phyloP scores from a whole-genome alignment of 2,113 vertebrate species.

The Marmota flaviventris region DNA sequence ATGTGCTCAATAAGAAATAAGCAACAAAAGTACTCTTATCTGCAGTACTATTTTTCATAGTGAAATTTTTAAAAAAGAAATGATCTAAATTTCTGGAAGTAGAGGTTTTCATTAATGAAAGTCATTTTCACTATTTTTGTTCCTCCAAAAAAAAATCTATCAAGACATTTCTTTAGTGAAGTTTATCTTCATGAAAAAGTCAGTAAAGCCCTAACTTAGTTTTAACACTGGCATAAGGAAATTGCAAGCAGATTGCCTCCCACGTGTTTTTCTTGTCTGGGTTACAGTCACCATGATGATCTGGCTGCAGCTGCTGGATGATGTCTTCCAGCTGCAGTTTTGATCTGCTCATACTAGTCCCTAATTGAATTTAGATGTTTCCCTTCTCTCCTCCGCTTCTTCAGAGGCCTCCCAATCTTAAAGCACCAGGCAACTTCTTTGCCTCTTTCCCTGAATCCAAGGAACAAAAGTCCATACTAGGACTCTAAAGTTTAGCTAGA shows the following conservation, averaged over 20 bases:
- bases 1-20: not conserved
- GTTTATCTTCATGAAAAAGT: conserved; percentile 33
- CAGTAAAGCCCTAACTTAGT: conserved; percentile 3
- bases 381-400: not conserved
- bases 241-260: conserved; percentile 68
- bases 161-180: not conserved
- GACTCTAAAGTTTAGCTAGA: not conserved
- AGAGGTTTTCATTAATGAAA: conserved; percentile 30
- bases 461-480: not conserved
- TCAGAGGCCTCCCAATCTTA: not conserved
- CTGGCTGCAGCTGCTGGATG: conserved; percentile 68
- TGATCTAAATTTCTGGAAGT: not conserved
- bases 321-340: conserved; percentile 79
- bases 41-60: not conserved
- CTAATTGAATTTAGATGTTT: conserved; percentile 61
- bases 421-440: not conserved
- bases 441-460: not conserved
- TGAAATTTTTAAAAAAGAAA: conserved; percentile 23
- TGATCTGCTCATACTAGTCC: not conserved
- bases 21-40: not conserved
- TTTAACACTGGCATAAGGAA: conserved; percentile 60
- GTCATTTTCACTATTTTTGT: conserved; percentile 12
- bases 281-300: conserved; percentile 63
- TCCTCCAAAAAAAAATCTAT: not conserved
- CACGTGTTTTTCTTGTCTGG: conserved; percentile 70